These are phyloP conservation scores for Platerodrilus igneus DNA, from an alignment of 2,888 invertebrate species.

Conservation along the genomic window DNA sequence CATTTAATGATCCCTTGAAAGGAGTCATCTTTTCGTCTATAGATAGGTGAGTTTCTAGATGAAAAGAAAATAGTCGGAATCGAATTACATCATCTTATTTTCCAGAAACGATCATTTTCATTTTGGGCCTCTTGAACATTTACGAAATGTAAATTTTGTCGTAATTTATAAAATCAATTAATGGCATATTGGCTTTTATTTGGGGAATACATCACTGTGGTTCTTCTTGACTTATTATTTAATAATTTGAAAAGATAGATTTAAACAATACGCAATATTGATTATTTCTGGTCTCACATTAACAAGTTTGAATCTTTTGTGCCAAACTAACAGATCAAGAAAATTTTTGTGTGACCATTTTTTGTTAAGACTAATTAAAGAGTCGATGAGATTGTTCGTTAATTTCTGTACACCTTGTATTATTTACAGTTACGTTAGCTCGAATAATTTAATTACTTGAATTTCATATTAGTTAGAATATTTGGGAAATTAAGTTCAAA, in stretches of 20 bases:
- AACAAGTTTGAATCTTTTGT: too few species aligned
- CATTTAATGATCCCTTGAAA: conserved; percentile 6
- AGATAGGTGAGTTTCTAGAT: conserved; percentile 10
- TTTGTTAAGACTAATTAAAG: too few species aligned
- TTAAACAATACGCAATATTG: too few species aligned
- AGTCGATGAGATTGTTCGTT: too few species aligned
- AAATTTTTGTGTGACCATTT: too few species aligned
- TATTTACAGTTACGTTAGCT: background rate
- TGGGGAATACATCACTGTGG: conserved; percentile 18
- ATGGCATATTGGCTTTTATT: conserved; percentile 24
- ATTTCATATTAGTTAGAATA: background rate
- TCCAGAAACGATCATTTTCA: conserved; percentile 22
- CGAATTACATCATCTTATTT: conserved; percentile 25
- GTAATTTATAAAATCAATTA: conserved; percentile 27
- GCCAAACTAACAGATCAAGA: too few species aligned
- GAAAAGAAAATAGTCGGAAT: conserved; percentile 14
- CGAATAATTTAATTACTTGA: too few species aligned
- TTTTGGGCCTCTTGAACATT: conserved; percentile 6
- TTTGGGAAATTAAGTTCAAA: conserved; percentile 1
- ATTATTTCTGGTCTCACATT: too few species aligned
- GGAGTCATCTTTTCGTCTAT: conserved; percentile 8
- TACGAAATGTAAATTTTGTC: conserved; percentile 28
- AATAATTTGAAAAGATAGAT: too few species aligned
- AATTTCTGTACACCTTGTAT: too few species aligned
- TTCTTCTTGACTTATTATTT: too few species aligned